Conservation (phyloP, 1,140 invertebrate species). For the Drosophila seguyi region DNA sequence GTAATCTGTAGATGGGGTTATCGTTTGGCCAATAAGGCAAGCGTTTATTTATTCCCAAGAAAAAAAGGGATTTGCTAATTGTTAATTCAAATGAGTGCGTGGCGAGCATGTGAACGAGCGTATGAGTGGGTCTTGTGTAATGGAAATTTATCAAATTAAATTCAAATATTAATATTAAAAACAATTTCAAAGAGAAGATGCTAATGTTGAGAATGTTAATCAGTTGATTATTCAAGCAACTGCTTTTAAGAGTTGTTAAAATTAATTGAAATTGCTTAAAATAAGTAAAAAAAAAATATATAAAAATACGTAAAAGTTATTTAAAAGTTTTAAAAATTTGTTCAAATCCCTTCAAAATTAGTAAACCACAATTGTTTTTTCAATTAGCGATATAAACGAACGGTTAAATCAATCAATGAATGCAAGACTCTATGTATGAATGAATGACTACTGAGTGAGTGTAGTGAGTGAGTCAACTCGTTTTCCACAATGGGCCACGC, state of each 20-base stretch:
- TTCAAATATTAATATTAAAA: constrained; percentile 1
- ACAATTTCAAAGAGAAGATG: background rate
- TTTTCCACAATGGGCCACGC: constrained; percentile 2
- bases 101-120: constrained; percentile 6
- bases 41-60: constrained; percentile 17
- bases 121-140: constrained; percentile 1
- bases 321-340: background rate
- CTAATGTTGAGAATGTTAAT: background rate
- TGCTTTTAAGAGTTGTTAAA: background rate
- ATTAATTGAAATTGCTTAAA: background rate
- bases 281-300: too few relatives aligned
- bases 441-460: background rate
- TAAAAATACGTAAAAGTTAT: background rate
- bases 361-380: background rate
- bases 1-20: constrained; percentile 6
- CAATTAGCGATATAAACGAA: constrained; percentile 15
- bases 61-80: constrained; percentile 54
- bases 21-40: constrained; percentile 28
- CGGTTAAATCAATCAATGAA: constrained; percentile 30
- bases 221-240: background rate
- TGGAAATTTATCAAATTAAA: constrained; percentile 9
- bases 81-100: constrained; percentile 38
- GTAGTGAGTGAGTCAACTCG: constrained; percentile 17
- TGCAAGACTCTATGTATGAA: background rate
- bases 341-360: background rate